A percentile compares a stretch with the other conserved stretches of the same genome.
These are phyloP conservation scores for Heterodera schachtii DNA, from an alignment of 1,140 invertebrate genomes.

Conservation along the genomic window DNA sequence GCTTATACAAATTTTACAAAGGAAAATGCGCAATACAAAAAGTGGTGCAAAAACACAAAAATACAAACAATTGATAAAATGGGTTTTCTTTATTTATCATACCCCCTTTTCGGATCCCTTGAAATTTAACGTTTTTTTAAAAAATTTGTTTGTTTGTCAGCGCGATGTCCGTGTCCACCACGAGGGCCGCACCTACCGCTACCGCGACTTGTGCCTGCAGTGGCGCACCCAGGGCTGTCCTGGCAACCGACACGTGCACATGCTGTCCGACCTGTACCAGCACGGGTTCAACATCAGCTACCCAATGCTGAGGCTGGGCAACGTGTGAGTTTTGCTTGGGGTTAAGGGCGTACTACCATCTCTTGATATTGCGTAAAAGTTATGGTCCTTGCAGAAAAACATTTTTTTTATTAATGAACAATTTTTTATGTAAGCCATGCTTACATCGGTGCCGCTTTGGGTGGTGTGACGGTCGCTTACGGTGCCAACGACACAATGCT, in stretches of 20 bases:
- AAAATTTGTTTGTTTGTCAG: background rate
- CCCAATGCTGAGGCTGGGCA: constrained; percentile 58
- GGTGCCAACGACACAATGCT: constrained; percentile 55
- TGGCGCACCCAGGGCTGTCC: constrained; percentile 52
- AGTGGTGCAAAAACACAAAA: too few relatives aligned
- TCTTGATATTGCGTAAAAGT: too few relatives aligned
- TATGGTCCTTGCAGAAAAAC: too few relatives aligned
- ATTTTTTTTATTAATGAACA: background rate
- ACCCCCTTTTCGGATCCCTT: too few relatives aligned
- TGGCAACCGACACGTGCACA: constrained; percentile 59
- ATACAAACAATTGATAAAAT: too few relatives aligned
- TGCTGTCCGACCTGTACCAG: constrained; percentile 60
- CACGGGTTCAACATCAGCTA: constrained; percentile 65
- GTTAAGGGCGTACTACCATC: too few relatives aligned
- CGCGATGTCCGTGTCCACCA: constrained; percentile 55
- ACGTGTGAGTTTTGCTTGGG: constrained; percentile 39
- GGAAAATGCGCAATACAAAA: too few relatives aligned
- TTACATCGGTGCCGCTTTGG: constrained; percentile 59
- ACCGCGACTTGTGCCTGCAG: constrained; percentile 58
- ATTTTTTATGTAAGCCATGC: constrained; percentile 43
- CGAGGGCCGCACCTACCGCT: constrained; percentile 49
- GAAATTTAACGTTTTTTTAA: too few relatives aligned
- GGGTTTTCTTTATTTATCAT: too few relatives aligned
- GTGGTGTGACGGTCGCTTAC: constrained; percentile 56
- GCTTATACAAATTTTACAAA: too few relatives aligned